These are phyloP conservation scores for Drosophila equinoxialis DNA, from an alignment of 1,140 invertebrate genomes.

Conservation along the genomic window DNA sequence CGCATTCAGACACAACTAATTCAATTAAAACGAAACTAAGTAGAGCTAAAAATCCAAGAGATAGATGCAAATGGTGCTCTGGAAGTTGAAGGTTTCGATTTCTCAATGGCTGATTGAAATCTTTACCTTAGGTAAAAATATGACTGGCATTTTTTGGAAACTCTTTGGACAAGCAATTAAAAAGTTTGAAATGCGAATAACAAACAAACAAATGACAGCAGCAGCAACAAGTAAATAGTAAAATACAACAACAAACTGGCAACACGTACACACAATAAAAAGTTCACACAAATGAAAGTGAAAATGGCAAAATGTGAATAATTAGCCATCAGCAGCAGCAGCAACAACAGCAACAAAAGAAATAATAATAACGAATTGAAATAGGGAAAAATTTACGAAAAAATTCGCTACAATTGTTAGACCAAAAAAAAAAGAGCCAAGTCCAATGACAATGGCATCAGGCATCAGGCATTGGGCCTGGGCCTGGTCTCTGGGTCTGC, in stretches of 20 bases:
- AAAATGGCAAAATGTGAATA: conserved; percentile 79
- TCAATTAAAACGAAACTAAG: conserved; percentile 56
- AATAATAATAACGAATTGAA: conserved; percentile 76
- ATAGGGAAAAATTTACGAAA: conserved; percentile 71
- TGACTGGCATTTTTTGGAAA: conserved; percentile 76
- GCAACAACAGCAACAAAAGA: conserved; percentile 48
- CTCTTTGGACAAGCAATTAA: conserved; percentile 74
- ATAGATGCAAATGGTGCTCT: conserved; percentile 16
- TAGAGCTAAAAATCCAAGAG: conserved; percentile 20
- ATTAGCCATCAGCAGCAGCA: conserved; percentile 47
- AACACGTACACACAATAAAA: conserved; percentile 17
- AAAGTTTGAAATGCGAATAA: conserved; percentile 75
- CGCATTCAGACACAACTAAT: conserved; percentile 49
- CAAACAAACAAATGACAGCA: conserved; percentile 76
- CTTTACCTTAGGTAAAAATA: conserved; percentile 64
- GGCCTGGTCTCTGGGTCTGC: background rate
- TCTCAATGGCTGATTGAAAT: conserved; percentile 55
- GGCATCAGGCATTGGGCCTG: conserved; percentile 39
- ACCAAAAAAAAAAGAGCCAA: conserved; percentile 42
- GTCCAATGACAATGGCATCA: conserved; percentile 70
- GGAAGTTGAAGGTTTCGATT: conserved; percentile 39
- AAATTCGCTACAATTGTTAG: conserved; percentile 64
- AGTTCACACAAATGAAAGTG: conserved; percentile 79
- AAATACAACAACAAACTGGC: background rate
- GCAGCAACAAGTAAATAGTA: conserved; percentile 28